Percentiles rank a stretch among this genome's conserved stretches.
Evolutionary conservation across 2,888 invertebrate genomes (phyloP).

Genomic region (Junonia oenone): DNA sequence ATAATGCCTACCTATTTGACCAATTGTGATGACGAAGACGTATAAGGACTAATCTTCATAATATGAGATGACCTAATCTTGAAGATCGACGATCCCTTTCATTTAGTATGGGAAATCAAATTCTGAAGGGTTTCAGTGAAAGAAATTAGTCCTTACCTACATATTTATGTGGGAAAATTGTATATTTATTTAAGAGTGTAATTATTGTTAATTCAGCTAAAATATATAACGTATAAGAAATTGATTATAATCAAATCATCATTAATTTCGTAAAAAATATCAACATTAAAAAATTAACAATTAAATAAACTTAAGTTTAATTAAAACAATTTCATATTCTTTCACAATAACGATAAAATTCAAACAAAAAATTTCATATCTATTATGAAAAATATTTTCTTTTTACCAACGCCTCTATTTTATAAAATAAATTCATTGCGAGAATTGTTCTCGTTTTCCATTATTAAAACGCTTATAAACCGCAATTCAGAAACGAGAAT

Average conservation of each 20-base stretch:
- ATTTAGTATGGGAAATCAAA: not conserved
- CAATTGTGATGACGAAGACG: constrained; percentile 2
- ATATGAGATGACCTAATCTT: constrained; percentile 20
- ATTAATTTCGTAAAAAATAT: no score
- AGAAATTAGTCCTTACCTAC: not conserved
- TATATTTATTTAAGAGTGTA: not conserved
- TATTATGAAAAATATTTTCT: no score
- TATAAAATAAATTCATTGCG: not conserved
- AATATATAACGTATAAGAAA: no score
- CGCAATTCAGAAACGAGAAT: not conserved
- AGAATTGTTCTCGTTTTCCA: not conserved
- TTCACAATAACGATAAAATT: no score
- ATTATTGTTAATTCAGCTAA: no score
- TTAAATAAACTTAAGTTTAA: no score
- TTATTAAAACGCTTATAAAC: not conserved
- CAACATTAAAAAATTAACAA: no score
- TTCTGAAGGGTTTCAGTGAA: not conserved
- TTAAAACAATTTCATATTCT: no score
- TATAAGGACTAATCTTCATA: constrained; percentile 19
- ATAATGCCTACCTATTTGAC: constrained; percentile 8
- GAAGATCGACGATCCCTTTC: not conserved
- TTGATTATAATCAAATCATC: no score
- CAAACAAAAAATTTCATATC: not conserved
- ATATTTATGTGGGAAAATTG: not conserved
- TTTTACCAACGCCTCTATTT: not conserved